phyloP scores from a whole-genome alignment of 2,888 invertebrate genomes.

The Xestia c-nigrum region DNA sequence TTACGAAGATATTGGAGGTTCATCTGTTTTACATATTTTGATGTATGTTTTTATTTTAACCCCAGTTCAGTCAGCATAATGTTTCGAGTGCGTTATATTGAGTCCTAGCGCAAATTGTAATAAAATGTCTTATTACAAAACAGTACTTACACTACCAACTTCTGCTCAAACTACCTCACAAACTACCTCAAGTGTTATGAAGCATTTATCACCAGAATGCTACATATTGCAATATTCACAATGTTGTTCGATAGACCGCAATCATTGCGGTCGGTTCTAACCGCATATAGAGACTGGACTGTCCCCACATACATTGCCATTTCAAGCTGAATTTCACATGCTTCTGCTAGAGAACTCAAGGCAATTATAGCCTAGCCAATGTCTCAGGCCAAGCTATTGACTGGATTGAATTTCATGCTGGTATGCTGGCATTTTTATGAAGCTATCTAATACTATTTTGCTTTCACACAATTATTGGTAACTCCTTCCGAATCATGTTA shows the following conservation, averaged over 20 bases:
- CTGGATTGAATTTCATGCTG: background rate
- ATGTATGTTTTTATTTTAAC: too few relatives aligned
- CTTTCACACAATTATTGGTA: background rate
- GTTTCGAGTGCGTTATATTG: too few relatives aligned
- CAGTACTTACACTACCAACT: background rate
- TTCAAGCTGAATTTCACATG: conserved; percentile 29
- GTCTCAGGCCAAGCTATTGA: background rate
- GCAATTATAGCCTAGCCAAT: background rate
- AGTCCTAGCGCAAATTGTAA: too few relatives aligned
- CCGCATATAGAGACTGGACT: conserved; percentile 10
- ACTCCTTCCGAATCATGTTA: background rate
- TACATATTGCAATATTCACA: conserved; percentile 22
- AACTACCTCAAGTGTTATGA: background rate
- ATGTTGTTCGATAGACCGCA: conserved; percentile 40
- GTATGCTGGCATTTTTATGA: background rate
- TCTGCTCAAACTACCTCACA: background rate
- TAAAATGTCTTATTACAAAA: background rate
- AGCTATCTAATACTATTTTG: background rate
- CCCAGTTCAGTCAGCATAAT: too few relatives aligned
- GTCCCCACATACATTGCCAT: conserved; percentile 21
- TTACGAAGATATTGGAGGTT: too few relatives aligned
- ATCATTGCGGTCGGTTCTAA: conserved; percentile 40
- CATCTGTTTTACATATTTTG: too few relatives aligned
- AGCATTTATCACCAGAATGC: conserved; percentile 15
- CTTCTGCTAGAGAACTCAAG: conserved; percentile 3